Conservation (phyloP, 2,888 invertebrate genomes). For the Caenorhabditis japonica region DNA sequence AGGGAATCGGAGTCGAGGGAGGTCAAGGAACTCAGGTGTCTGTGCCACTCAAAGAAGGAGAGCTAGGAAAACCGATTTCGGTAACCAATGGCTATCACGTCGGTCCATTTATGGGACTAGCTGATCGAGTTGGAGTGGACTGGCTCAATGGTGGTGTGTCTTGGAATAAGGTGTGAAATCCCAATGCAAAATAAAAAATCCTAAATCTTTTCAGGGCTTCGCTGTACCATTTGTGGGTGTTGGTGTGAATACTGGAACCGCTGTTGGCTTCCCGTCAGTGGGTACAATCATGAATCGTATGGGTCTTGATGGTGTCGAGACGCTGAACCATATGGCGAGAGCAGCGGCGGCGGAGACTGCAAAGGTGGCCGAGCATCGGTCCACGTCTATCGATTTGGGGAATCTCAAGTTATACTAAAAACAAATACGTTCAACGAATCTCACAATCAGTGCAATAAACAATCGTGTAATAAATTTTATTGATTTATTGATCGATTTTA, state of each 20-base stretch:
- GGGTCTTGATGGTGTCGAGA: slow-evolving; percentile 60
- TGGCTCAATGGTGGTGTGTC: slow-evolving; percentile 73
- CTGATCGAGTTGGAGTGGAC: slow-evolving; percentile 72
- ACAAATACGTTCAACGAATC: background rate
- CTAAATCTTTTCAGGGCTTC: slow-evolving; percentile 55
- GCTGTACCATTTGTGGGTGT: slow-evolving; percentile 71
- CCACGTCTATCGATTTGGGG: slow-evolving; percentile 19
- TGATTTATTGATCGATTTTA: too few relatives aligned
- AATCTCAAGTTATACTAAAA: slow-evolving; percentile 15
- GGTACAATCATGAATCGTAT: slow-evolving; percentile 65
- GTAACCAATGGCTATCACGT: slow-evolving; percentile 70
- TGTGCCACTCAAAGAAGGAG: slow-evolving; percentile 70
- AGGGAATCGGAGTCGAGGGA: slow-evolving; percentile 69
- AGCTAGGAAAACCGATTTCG: slow-evolving; percentile 66
- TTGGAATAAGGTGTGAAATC: slow-evolving; percentile 53
- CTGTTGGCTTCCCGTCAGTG: slow-evolving; percentile 71
- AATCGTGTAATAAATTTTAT: background rate
- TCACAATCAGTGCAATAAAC: background rate
- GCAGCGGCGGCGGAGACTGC: slow-evolving; percentile 49
- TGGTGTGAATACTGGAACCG: slow-evolving; percentile 67
- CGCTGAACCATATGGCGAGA: slow-evolving; percentile 52
- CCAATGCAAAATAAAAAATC: background rate
- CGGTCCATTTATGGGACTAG: slow-evolving; percentile 70
- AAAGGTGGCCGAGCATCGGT: slow-evolving; percentile 24
- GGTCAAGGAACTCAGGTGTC: slow-evolving; percentile 64